Evolutionary conservation across 2,797 vertebrate genomes (phyloP).

Genomic region (Gadopsis marmoratus): DNA sequence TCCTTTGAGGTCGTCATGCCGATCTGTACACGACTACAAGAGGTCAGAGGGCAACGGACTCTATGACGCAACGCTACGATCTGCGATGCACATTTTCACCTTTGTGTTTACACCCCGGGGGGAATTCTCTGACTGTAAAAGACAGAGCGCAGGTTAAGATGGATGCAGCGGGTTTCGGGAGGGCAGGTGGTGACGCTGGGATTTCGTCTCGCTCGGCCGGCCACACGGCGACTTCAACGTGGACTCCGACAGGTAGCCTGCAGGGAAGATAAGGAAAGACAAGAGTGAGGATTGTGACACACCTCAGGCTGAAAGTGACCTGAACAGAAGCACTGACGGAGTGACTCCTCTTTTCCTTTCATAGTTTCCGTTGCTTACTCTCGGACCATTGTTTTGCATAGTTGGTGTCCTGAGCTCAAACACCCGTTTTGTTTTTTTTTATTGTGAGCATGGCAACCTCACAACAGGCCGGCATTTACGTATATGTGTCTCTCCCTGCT

Average conservation of each 20-base stretch:
- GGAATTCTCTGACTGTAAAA: not conserved
- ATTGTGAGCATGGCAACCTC: not conserved
- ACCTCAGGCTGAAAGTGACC: not conserved
- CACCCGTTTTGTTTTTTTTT: slow-evolving; percentile 34
- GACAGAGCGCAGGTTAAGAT: not conserved
- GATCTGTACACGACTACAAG: not conserved
- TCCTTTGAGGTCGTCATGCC: slow-evolving; percentile 2
- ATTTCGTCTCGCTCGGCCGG: slow-evolving; percentile 17
- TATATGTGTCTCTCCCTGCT: not conserved
- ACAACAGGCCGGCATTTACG: slow-evolving; percentile 40
- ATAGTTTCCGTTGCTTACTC: not conserved
- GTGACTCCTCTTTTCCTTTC: not conserved
- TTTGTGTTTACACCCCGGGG: slow-evolving; percentile 35
- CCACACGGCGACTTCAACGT: not conserved
- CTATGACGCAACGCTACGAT: not conserved
- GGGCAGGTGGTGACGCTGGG: slow-evolving; percentile 16
- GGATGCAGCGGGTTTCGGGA: slow-evolving; percentile 3
- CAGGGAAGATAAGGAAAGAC: not conserved
- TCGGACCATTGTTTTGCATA: slow-evolving; percentile 26
- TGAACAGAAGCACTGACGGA: too few relatives aligned
- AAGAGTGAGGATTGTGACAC: too few relatives aligned
- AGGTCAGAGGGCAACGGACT: not conserved
- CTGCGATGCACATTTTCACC: slow-evolving; percentile 66
- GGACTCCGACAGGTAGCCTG: slow-evolving; percentile 57
- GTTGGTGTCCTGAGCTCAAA: not conserved